Conservation (phyloP, 2,888 invertebrate species). For the Esperia sulphurella region DNA sequence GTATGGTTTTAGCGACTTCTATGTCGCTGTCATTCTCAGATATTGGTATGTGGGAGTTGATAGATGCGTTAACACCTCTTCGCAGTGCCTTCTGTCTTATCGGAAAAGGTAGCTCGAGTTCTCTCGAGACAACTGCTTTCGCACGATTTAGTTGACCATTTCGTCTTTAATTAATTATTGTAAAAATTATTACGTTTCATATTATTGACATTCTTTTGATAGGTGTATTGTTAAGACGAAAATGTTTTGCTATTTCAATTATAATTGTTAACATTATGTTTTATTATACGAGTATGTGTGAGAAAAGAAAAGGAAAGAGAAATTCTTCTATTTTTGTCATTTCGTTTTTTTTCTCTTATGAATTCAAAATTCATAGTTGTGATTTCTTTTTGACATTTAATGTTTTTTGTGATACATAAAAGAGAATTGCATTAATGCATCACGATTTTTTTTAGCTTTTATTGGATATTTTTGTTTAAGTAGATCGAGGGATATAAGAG, state of each 20-base stretch:
- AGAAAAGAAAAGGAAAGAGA: slow-evolving; percentile 30
- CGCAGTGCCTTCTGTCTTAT: slow-evolving; percentile 24
- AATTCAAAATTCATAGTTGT: slow-evolving; percentile 80
- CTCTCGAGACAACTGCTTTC: slow-evolving; percentile 14
- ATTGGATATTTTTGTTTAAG: slow-evolving; percentile 43
- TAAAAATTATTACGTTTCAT: slow-evolving; percentile 31
- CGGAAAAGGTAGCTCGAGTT: slow-evolving; percentile 16
- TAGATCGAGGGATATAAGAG: slow-evolving; percentile 40
- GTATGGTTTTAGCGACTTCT: not conserved
- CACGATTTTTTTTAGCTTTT: slow-evolving; percentile 61
- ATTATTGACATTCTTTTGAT: slow-evolving; percentile 46
- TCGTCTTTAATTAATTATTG: slow-evolving; percentile 26
- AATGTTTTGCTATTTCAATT: slow-evolving; percentile 43
- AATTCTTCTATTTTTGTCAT: slow-evolving; percentile 64
- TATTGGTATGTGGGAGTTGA: not conserved
- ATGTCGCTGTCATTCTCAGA: not conserved
- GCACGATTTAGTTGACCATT: slow-evolving; percentile 27
- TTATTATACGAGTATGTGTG: slow-evolving; percentile 38
- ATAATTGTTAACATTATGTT: slow-evolving; percentile 54
- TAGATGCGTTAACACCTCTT: slow-evolving; percentile 3
- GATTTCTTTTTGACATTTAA: slow-evolving; percentile 79
- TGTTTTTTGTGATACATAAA: slow-evolving; percentile 78
- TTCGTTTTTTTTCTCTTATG: slow-evolving; percentile 62
- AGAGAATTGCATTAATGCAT: slow-evolving; percentile 73
- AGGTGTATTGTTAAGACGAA: slow-evolving; percentile 48